Evolutionary conservation across 2,113 vertebrate genomes (phyloP), one percentile per base, ranked within the genome.

Genomic region (Zosterops pallidus): DNA sequence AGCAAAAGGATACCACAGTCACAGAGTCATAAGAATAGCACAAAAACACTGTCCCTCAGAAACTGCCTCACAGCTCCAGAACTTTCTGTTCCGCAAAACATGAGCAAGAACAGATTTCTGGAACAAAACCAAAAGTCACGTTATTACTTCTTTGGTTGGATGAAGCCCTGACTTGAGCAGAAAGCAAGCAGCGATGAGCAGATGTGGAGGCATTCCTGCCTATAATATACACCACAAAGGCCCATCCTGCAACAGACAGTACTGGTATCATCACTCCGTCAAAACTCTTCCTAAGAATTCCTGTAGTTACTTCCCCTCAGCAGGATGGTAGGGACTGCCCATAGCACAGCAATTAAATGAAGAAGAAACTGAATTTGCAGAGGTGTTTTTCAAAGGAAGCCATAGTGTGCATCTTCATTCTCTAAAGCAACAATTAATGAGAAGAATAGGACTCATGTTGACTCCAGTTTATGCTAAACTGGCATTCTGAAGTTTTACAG

Each of bases 41-140:
- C 20, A 76, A 57, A 96, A 69, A 62, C 18, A 41, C 5, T 69
- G 29, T 46, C 39, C 50, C 59, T 70, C 28, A 65, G 91, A 71
- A 90, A 82, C 21, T 47, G 20, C 14, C 29, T 88, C 62, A 47
- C 44, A 85, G 49, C 15, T 87, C 60, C 65, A 85, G 74, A 79
- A 67, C 53, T 71, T 85, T 85, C n/a, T 92, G 25, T 90, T 93
- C 79, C 77, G 15, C 63, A 83, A 93, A 88, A 72, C 53, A 88
- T 4, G 15, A 85, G 41, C 49, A 85, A 76, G 28, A n/a, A 69
- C 49, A 86, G 47, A 50, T 24, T 78, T 84, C 31, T 50, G 56
- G 49, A 84, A 79, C 17, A 87, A 82, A 92, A 84, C 1, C n/a
- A 57, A 28, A 91, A 89, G 41, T 52, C 65, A 46, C 0, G 0